Base-by-base conservation (phyloP, 2,113 vertebrate species). In the Tenebrosternarchus preto region DNA sequence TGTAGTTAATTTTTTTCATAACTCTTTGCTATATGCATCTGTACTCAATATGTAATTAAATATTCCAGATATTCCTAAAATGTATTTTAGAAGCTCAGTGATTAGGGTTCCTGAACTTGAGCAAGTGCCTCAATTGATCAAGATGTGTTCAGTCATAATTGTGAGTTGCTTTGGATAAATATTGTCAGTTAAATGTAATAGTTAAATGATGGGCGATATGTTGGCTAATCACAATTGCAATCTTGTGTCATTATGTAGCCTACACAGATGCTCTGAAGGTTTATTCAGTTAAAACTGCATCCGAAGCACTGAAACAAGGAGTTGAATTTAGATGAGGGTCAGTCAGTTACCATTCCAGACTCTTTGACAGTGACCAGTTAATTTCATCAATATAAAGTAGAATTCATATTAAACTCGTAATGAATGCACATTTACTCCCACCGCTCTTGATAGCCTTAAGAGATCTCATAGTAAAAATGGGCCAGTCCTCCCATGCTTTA, bases 221-320 rank as follows among this genome's bases (percentile, higher is more conserved):
- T 24, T 57, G 16, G 53, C 19, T 56, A 67, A 67, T 66, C 29
- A 66, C 27, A 31, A 31, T 31, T 33, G 33, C 61, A 31, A 33
- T 36, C 50, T 66, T 29, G 50, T 76, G 64, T 56, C 31, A 59
- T 22, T 24, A 46, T 9, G 43, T 50, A 50, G 8, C 43, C 43
- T 12, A 50, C 43, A 50, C 11, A 50, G 43, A 50, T 12, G 11
- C 12, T 50, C 0, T 50, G 43, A 50, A 50, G 43, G 43, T 50
- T 50, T 50, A 50, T 50, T 50, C 43, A 50, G n/a, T 39, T 68
- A 67, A 11, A 15, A 88, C 84, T 64, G 81, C 71, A 74, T 81
- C 72, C 83, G 67, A 86, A 73, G 82, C 89, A 82, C 87, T 87
- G 78, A 81, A 75, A 86, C 82, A 74, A 83, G 87, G 87, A 85